phyloP scores from a whole-genome alignment of 1,140 invertebrate species.

The Drosophila lowei region DNA sequence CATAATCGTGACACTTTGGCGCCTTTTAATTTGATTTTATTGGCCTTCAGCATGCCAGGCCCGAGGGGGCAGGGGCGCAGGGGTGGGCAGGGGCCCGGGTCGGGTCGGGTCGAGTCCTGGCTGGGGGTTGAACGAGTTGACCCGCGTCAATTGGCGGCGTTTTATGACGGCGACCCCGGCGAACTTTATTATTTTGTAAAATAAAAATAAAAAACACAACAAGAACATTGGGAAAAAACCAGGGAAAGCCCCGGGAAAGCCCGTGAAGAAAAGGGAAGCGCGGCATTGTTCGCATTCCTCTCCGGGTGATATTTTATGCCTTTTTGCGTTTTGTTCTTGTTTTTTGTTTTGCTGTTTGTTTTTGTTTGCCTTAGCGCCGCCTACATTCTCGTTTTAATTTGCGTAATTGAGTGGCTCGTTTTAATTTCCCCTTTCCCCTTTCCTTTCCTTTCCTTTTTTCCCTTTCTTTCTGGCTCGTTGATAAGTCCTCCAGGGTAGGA shows the following conservation, averaged over 20 bases:
- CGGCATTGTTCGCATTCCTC: constrained; percentile 57
- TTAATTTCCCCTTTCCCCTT: constrained; percentile 61
- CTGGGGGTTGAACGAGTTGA: constrained; percentile 38
- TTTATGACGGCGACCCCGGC: constrained; percentile 66
- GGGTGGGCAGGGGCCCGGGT: neutral
- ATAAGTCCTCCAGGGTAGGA: constrained; percentile 9
- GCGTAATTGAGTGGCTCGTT: constrained; percentile 80
- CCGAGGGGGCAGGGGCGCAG: neutral
- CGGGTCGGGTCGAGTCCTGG: neutral
- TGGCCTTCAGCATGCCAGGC: constrained; percentile 69
- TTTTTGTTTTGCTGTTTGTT: constrained; percentile 19
- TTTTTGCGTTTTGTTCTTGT: constrained; percentile 30
- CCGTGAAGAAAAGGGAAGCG: constrained; percentile 5
- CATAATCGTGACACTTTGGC: constrained; percentile 81
- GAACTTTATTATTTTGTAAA: constrained; percentile 72
- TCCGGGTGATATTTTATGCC: constrained; percentile 49
- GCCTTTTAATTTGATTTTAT: constrained; percentile 82
- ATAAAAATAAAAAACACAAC: constrained; percentile 13
- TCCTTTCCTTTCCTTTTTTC: neutral
- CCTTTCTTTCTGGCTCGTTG: neutral
- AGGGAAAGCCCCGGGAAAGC: constrained; percentile 8
- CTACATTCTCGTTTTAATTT: constrained; percentile 78
- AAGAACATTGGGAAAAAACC: constrained; percentile 23
- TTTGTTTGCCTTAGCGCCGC: constrained; percentile 59
- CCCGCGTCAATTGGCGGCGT: constrained; percentile 72